A percentile compares a stretch with the other conserved stretches of the same genome.
These are phyloP conservation scores for Subacronicta megacephala DNA, from an alignment of 2,888 invertebrate genomes.

Conservation along the genomic window DNA sequence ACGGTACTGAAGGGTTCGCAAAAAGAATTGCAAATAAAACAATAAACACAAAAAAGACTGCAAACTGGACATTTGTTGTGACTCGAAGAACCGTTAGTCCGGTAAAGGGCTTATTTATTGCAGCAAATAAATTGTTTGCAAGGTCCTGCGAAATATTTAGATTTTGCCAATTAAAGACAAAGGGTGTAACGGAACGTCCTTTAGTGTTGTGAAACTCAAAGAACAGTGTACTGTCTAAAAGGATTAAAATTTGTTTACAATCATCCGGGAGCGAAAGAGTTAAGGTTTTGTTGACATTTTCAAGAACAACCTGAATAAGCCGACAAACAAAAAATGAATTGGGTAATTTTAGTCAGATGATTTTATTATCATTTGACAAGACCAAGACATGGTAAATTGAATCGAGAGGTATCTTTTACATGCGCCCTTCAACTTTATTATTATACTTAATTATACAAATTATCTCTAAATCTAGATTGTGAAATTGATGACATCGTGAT, in stretches of 20 bases:
- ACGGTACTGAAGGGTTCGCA: conserved; percentile 71
- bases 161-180: conserved; percentile 56
- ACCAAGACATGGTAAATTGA: conserved; percentile 1
- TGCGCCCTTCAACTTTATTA: conserved; percentile 16
- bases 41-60: conserved; percentile 67
- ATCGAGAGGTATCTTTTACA: conserved; percentile 12
- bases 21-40: conserved; percentile 79
- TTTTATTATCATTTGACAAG: conserved; percentile 2
- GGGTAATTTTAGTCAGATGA: not conserved
- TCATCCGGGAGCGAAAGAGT: conserved; percentile 36
- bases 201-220: conserved; percentile 31
- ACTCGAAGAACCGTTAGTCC: conserved; percentile 67
- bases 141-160: conserved; percentile 35
- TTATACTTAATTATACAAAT: conserved; percentile 14
- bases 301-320: conserved; percentile 6
- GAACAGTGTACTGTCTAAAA: conserved; percentile 33
- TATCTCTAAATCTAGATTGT: no score
- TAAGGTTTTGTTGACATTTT: conserved; percentile 21
- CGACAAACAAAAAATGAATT: conserved; percentile 7
- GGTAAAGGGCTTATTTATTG: conserved; percentile 75
- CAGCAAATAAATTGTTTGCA: conserved; percentile 66
- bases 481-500: conserved; percentile 47
- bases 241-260: conserved; percentile 16
- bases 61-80: conserved; percentile 62
- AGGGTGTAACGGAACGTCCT: conserved; percentile 45